Percentiles rank a stretch among this genome's conserved stretches.
Evolutionary conservation across 2,797 vertebrate species (phyloP).

Genomic region (Thaleichthys pacificus): DNA sequence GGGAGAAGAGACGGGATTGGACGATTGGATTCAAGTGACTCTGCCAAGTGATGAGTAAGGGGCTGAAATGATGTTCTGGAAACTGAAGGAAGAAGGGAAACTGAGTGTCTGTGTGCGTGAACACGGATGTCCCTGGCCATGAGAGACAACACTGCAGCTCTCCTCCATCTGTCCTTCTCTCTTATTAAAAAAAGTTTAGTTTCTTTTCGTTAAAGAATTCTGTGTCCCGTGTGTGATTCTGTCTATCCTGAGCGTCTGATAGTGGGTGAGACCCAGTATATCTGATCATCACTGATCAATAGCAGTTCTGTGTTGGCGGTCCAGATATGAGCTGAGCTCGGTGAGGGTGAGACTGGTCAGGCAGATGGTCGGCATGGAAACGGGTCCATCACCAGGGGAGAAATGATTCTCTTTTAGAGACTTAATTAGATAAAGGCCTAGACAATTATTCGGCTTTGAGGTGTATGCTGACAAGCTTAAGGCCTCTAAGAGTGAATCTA

Average conservation of each 20-base stretch:
- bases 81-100: conserved; percentile 24
- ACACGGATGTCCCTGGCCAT: conserved; percentile 25
- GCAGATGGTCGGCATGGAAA: too few relatives aligned
- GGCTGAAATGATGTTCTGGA: conserved; percentile 20
- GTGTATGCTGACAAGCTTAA: too few relatives aligned
- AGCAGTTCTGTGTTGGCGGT: too few relatives aligned
- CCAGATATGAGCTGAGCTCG: too few relatives aligned
- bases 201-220: conserved; percentile 45
- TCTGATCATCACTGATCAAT: too few relatives aligned
- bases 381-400: too few relatives aligned
- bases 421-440: too few relatives aligned
- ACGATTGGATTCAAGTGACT: conserved; percentile 47
- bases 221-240: conserved; percentile 30
- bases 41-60: conserved; percentile 43
- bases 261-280: too few relatives aligned
- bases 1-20: conserved; percentile 40
- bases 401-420: too few relatives aligned
- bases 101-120: conserved; percentile 30
- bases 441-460: too few relatives aligned
- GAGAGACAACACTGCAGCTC: conserved; percentile 26
- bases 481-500: too few relatives aligned
- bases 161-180: conserved; percentile 45
- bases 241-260: background rate
- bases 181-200: conserved; percentile 61
- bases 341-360: too few relatives aligned